Base-by-base conservation (phyloP, 2,797 vertebrate species). In the Sebastes trivittatus region DNA sequence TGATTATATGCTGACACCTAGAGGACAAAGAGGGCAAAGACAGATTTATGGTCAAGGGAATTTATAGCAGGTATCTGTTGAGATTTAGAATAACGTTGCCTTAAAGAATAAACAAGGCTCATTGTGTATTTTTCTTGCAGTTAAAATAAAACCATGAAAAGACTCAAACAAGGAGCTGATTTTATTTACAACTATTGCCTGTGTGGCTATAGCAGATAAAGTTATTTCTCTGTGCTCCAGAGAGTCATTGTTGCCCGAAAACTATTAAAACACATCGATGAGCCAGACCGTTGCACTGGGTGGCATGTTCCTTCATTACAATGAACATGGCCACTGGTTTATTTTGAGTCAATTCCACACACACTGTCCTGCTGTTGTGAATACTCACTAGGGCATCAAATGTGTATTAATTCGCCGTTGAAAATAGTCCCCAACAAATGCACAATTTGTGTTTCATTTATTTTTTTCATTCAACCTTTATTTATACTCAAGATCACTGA, bases 1-100 rank as follows among this genome's bases (percentile, higher is more conserved):
- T 81, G 82, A 84, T 81, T 36, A 75, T 64, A 36, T 85, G 77
- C 82, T 94, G 95, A 92, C 95, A 92, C 78, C 95, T 93, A 86
- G 88, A 90, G 94, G 93, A 27, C 67, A 71, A 70, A 85, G 3
- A 36, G 36, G 23, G 34, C 18, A 88, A 85, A 5, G 52, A 34
- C 32, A 6, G 49, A 52, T 52, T 52, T 52, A 52, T n/a, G 20
- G 49, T 38, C 29, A 8, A 22, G 27, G 32, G 11, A 68, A 11
- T 69, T 5, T 10, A 42, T 0, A 38, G 13, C 2, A 42, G 2
- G 16, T 20, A 49, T 52, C 18, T 64, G 42, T 42, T 64, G 20
- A 63, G 16, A 30, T 23, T 14, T 11, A 64, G 1, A 30, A 62
- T 13, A 11, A 20, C 8, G 29, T 52, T 49, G 4, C 20, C n/a